Conservation (phyloP, 2,797 vertebrate genomes). For the Ciconia nigra region DNA sequence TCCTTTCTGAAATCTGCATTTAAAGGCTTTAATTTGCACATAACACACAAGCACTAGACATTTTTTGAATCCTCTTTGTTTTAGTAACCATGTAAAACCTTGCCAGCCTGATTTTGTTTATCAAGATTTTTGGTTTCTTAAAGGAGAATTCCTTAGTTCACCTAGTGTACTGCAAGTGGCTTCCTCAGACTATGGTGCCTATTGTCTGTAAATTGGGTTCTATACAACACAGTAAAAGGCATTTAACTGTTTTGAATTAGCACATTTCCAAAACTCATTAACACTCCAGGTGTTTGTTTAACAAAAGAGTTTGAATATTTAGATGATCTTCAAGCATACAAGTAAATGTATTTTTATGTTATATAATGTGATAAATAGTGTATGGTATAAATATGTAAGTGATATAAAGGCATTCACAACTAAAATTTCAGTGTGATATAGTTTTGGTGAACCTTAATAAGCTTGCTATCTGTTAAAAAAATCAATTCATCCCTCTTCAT, state of each 20-base stretch:
- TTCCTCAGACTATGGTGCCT: background rate
- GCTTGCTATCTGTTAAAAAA: background rate
- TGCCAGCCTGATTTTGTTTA: background rate
- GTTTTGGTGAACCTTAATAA: background rate
- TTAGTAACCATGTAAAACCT: background rate
- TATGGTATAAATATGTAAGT: background rate
- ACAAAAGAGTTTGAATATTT: background rate
- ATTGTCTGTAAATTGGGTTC: background rate
- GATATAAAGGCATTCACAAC: background rate
- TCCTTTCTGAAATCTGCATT: background rate
- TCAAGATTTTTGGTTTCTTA: background rate
- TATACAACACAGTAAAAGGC: background rate
- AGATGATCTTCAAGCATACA: background rate
- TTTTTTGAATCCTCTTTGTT: background rate
- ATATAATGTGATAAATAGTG: background rate
- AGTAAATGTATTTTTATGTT: background rate
- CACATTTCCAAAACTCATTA: background rate
- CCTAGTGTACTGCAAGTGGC: rapidly evolving
- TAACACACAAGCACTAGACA: background rate
- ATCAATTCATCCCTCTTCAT: background rate
- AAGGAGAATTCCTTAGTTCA: background rate
- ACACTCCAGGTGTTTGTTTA: background rate
- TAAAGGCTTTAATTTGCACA: background rate
- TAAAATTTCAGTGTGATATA: background rate
- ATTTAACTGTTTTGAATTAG: background rate